Evolutionary conservation across 2,888 invertebrate species (phyloP).

Genomic region (Julus scandinavius): DNA sequence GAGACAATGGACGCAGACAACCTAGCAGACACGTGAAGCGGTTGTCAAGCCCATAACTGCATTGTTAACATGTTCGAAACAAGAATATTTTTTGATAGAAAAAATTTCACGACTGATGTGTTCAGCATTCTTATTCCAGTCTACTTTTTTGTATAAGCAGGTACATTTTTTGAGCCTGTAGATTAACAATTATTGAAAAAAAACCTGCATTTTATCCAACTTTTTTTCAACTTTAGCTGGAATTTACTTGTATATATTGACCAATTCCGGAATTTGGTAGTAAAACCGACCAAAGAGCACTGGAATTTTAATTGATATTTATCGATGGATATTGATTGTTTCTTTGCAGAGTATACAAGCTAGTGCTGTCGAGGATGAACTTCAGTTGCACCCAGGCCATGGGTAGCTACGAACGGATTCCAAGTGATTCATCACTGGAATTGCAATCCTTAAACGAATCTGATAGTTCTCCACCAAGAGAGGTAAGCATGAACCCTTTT

Average conservation of each 20-base stretch:
- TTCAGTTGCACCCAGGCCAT: conserved; percentile 44
- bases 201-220: too few species aligned
- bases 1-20: not conserved
- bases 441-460: conserved; percentile 37
- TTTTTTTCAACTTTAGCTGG: too few species aligned
- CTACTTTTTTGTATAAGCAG: too few species aligned
- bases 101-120: too few species aligned
- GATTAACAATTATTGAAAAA: too few species aligned
- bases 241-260: too few species aligned
- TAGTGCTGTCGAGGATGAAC: conserved; percentile 47
- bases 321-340: not conserved
- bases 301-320: not conserved
- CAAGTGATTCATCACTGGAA: conserved; percentile 40
- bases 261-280: too few species aligned
- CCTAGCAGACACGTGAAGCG: not conserved
- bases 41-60: not conserved
- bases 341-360: conserved; percentile 24
- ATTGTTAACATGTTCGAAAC: too few species aligned
- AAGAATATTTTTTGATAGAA: too few species aligned
- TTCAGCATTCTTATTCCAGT: too few species aligned
- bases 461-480: conserved; percentile 44
- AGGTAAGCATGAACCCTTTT: conserved; percentile 5
- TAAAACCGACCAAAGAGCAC: not conserved
- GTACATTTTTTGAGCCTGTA: too few species aligned
- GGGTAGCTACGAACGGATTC: conserved; percentile 53